Evolutionary conservation across 2,888 invertebrate genomes (phyloP), one percentile per base, ranked within the genome.

Genomic region (Polyommatus icarus): DNA sequence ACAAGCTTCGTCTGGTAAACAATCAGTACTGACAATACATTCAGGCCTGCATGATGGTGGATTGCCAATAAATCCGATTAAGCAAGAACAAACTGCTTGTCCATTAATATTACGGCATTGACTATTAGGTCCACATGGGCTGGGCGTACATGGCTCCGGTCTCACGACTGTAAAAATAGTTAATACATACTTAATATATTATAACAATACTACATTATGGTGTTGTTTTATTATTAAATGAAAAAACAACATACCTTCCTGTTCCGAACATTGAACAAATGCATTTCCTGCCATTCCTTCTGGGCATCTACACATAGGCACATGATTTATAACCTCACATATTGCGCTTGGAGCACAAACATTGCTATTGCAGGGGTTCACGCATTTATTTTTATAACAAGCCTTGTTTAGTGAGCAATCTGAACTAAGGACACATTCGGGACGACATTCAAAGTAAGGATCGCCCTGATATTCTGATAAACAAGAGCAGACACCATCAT

Each of bases 31-130:
- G 5, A 96, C 94, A 61, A 95, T 94, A 86, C 97, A 97, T 89
- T 97, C 97, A 20, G 97, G 97, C 84, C 97, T 94, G 85, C 97
- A 97, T 12, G 96, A 95, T 1, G 97, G 97, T 67, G 98, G 97
- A 82, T 95, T 95, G 80, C 98, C 97, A 73, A 96, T 95, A 85
- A 95, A 97, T 80, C 96, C 96, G 76, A 94, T 89, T 78, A 97
- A 92, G 87, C 96, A 97, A 76, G 96, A 96, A 89, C 96, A 97
- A 36, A 95, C 96, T 57, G 96, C 96, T 90, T 97, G 97, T 76
- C 95, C 96, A 88, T 96, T 97, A 79, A 96, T 94, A 84, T 96
- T 95, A 80, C 96, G 95, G 87, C 97, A 97, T 87, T 96, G 96
- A 85, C 97, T 96, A 86, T 97, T 97, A 0, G 96, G 96, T 76